phyloP scores from a whole-genome alignment of 2,113 vertebrate species.

The Isurus oxyrinchus region DNA sequence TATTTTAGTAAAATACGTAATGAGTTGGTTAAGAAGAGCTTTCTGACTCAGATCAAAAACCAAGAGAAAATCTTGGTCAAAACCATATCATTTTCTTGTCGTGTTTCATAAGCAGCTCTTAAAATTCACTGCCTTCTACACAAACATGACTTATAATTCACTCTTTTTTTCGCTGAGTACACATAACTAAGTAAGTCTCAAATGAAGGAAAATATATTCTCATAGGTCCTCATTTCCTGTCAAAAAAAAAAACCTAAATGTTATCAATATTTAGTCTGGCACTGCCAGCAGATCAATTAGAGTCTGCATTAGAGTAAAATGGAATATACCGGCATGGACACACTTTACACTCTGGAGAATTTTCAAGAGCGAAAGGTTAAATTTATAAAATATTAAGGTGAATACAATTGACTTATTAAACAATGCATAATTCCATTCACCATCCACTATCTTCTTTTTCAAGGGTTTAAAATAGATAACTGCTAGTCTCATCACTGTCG shows the following conservation, averaged over 20 bases:
- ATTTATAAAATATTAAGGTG: background rate
- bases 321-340: background rate
- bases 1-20: background rate
- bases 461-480: background rate
- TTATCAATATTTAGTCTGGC: background rate
- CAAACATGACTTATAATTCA: background rate
- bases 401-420: background rate
- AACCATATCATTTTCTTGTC: background rate
- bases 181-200: background rate
- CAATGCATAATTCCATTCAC: background rate
- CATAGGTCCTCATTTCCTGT: background rate
- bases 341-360: background rate
- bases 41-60: background rate
- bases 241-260: background rate
- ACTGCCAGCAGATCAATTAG: background rate
- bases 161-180: background rate
- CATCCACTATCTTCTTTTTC: background rate
- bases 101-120: background rate
- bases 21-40: background rate
- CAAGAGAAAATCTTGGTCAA: background rate
- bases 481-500: background rate
- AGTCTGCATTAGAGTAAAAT: background rate
- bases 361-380: background rate
- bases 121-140: background rate
- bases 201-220: background rate